Base-by-base conservation (phyloP, 2,113 vertebrate genomes). In the Stigmatopora nigra region DNA sequence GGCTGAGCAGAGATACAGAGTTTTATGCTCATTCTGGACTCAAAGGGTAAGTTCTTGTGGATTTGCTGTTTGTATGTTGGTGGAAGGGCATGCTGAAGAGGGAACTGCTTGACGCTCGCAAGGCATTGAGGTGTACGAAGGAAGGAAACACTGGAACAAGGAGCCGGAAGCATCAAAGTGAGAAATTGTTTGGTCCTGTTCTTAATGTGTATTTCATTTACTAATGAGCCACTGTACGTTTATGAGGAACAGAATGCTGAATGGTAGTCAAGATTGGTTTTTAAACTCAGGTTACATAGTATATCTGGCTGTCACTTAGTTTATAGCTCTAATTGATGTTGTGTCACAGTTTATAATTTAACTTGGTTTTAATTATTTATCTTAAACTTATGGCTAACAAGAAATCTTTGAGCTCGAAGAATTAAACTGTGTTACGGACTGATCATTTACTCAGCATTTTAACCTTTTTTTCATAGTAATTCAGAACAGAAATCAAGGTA, bases 61-160 rank as follows among this genome's bases (percentile, higher is more conserved):
- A 22, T 12, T 22, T 61, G 8, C 17, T 19, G 36, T 15, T 8
- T 59, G 57, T 19, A 12, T 60, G 17, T 41, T 19, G 55, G 14
- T 63, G 20, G 55, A 31, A 3, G 53, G 56, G 7, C 22, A 22
- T 90, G 88, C 65, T 63, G 31, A 70, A 76, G 58, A 84, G 77
- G 72, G 87, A 89, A 73, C 72, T 88, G 63, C 73, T 87, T 0
- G 86, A 90, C 11, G 86, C 83, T 15, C 78, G 81, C 16, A 87
- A 69, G 61, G 83, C 83, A 71, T 67, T 88, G 75, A 84, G 75
- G 68, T 86, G 71, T 11, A 63, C 64, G 1, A 62, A 71, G 25
- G 82, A 79, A 62, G 70, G 72, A 4, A 66, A 9, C 60, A 72
- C 82, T 65, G 79, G 76, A 64, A 77, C 69, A 25, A 83, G 63